Evolutionary conservation across 2,797 vertebrate genomes (phyloP), one percentile per base, ranked within the genome.

Genomic region (Phylloscopus collybita): DNA sequence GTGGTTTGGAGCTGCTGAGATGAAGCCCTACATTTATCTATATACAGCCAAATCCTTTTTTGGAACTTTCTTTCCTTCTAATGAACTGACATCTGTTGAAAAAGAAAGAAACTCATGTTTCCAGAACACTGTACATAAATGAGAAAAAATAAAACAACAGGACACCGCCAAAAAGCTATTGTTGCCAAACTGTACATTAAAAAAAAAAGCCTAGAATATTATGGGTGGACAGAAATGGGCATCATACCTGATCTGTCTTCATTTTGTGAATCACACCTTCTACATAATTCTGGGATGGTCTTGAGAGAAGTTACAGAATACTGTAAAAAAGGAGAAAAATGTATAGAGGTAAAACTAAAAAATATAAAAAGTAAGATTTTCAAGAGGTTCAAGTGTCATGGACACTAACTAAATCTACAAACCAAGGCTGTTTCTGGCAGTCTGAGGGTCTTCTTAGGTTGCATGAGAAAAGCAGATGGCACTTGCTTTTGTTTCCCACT

Each of bases 271-370:
- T 99, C 99, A 76, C 98, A 99, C 97, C 98, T 98, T 96, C 99
- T 98, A 95, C 98, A 99, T 95, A 99, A 97, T 96, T 99, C 99
- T 50, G 99, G 99, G 95, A 99, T 99, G 96, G 98, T 99, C 98
- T 99, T 99, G 95, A 99, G 98, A 74, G 99, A 99, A 22, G 99
- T 98, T 95, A 99, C 98, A 54, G 98, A 98, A 96, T 99, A 99
- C 99, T 99, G 97, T 36, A 97, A 70, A 60, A 97, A 89, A 90
- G 4, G 64, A 84, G 93, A 87, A 96, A 86, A 96, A 54, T 3
- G 7, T 19, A 26, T 54, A 47, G 34, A 86, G 59, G 23, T 25
- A 87, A 30, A 3, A 74, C 88, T 80, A 27, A 36, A 76, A 90
- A 79, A 66, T 15, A 47, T 34, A 59, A 65, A 84, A 93, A 32